Evolutionary conservation across 2,888 invertebrate species (phyloP).

Genomic region (Erebia epiphron): DNA sequence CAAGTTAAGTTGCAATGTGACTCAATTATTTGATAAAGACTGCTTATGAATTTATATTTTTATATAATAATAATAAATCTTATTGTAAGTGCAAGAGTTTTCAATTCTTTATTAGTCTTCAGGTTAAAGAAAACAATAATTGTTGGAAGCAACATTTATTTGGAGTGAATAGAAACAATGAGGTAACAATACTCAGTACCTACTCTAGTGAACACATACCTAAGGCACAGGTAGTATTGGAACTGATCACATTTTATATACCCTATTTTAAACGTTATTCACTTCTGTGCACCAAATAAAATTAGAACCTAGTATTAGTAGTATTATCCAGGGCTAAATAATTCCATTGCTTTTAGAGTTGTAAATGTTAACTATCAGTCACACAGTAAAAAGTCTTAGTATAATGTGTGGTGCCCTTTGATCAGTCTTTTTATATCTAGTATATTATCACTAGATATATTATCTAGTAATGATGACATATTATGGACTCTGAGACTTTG

Average conservation of each 20-base stretch:
- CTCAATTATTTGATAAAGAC: slow-evolving; percentile 24
- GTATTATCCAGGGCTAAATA: no score
- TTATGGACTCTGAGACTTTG: background rate
- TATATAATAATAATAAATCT: slow-evolving; percentile 23
- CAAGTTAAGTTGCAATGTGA: slow-evolving; percentile 1
- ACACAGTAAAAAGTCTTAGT: no score
- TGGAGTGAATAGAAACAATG: slow-evolving; percentile 50
- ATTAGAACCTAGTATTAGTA: no score
- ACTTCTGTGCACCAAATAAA: background rate
- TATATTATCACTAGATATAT: no score
- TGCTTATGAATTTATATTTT: slow-evolving; percentile 37
- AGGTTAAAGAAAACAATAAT: slow-evolving; percentile 1
- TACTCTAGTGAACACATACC: slow-evolving; percentile 50
- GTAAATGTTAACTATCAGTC: no score
- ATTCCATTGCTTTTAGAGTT: no score
- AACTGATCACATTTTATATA: slow-evolving; percentile 11
- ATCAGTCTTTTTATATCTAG: no score
- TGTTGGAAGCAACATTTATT: slow-evolving; percentile 32
- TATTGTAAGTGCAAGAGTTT: slow-evolving; percentile 3
- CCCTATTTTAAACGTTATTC: background rate
- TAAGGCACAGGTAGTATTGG: slow-evolving; percentile 51
- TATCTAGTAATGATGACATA: no score
- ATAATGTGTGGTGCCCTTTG: no score
- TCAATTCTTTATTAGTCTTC: background rate
- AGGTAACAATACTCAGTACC: slow-evolving; percentile 52